Percentiles rank a stretch among this genome's conserved stretches.
Conservation (phyloP, 2,888 invertebrate species). For the Microdon myrmicae region DNA sequence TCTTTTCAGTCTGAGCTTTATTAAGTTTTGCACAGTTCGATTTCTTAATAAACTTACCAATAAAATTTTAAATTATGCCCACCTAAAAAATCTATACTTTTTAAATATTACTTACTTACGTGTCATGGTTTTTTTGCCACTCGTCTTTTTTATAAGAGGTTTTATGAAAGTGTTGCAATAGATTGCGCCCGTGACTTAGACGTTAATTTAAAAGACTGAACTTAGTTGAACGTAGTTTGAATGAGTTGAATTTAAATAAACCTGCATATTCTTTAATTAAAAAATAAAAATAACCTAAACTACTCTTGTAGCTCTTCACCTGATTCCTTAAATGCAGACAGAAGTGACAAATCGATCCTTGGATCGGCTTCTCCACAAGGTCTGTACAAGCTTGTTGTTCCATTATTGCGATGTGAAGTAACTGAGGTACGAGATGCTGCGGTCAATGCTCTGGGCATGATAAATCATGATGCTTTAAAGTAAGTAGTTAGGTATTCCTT, state of each 20-base stretch:
- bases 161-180: conserved; percentile 44
- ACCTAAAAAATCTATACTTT: too few relatives aligned
- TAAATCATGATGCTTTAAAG: conserved; percentile 95
- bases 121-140: too few relatives aligned
- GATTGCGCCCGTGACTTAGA: conserved; percentile 20
- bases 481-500: conserved; percentile 67
- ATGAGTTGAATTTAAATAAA: too few relatives aligned
- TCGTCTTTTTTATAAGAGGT: too few relatives aligned
- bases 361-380: conserved; percentile 82
- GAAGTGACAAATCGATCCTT: conserved; percentile 78
- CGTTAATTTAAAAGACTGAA: conserved; percentile 25
- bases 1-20: too few relatives aligned
- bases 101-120: too few relatives aligned
- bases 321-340: conserved; percentile 86
- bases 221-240: too few relatives aligned
- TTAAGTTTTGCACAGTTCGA: too few relatives aligned
- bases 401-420: conserved; percentile 91
- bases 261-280: too few relatives aligned
- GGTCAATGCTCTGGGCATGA: conserved; percentile 92
- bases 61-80: too few relatives aligned
- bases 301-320: conserved; percentile 87
- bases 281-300: too few relatives aligned
- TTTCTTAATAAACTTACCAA: too few relatives aligned
- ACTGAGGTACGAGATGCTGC: conserved; percentile 94
- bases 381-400: conserved; percentile 92